phyloP scores from a whole-genome alignment of 2,113 vertebrate species.

The Gambusia affinis region DNA sequence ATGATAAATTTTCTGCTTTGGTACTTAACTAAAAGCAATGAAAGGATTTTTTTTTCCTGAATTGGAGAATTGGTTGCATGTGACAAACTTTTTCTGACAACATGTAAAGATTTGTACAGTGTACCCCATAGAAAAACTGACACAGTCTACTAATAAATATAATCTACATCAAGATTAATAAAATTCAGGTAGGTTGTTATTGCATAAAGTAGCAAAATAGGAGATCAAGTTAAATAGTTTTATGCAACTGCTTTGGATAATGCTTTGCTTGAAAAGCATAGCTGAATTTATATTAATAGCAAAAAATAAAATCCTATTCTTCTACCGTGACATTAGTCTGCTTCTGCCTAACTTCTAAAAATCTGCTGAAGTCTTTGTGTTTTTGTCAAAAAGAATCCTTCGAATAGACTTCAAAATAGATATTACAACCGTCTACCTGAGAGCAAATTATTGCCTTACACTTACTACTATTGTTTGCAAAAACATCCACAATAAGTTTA shows the following conservation, averaged over 20 bases:
- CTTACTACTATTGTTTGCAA: neutral
- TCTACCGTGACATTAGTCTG: neutral
- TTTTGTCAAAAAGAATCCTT: neutral
- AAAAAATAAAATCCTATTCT: neutral
- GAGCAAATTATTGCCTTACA: neutral
- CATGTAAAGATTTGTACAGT: neutral
- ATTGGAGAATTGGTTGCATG: neutral
- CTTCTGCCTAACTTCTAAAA: neutral
- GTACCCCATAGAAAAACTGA: neutral
- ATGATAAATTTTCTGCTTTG: neutral
- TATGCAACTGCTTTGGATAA: too few species aligned
- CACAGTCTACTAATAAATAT: neutral
- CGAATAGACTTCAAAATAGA: neutral
- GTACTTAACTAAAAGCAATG: neutral
- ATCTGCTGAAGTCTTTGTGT: neutral
- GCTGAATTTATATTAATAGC: too few species aligned
- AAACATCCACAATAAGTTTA: constrained; percentile 18
- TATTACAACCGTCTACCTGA: neutral
- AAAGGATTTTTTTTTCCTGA: neutral
- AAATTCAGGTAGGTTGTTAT: too few species aligned
- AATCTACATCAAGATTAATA: too few species aligned
- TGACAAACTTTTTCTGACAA: neutral
- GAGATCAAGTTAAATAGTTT: too few species aligned
- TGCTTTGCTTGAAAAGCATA: too few species aligned
- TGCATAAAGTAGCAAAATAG: too few species aligned